Conservation (phyloP, 1,140 invertebrate genomes). For the Coenobita brevimanus region DNA sequence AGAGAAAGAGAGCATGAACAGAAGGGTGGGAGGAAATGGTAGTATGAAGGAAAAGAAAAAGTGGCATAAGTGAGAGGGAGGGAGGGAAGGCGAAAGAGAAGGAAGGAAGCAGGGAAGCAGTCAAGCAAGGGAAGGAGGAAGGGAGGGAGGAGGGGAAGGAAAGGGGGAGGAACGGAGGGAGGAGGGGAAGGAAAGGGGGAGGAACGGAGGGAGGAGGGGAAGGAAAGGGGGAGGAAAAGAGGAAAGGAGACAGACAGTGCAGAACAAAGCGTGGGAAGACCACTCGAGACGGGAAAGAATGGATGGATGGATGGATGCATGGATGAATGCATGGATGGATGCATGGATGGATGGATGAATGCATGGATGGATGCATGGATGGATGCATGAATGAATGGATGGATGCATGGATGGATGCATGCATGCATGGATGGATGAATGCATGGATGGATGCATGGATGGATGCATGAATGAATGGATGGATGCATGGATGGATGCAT, state of each 20-base stretch:
- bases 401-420: too few relatives aligned
- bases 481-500: too few relatives aligned
- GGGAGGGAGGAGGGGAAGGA: not conserved
- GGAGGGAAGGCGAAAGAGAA: not conserved
- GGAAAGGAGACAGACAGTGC: not conserved
- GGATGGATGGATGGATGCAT: too few relatives aligned
- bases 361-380: too few relatives aligned
- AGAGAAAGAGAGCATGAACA: not conserved
- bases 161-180: not conserved
- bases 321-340: too few relatives aligned
- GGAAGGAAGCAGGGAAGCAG: not conserved
- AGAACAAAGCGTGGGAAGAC: not conserved
- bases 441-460: too few relatives aligned
- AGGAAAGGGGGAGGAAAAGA: not conserved
- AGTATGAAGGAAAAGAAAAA: not conserved
- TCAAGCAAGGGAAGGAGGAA: not conserved
- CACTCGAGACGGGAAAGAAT: too few relatives aligned
- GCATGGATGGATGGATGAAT: too few relatives aligned
- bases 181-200: not conserved
- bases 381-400: too few relatives aligned
- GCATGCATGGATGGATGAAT: too few relatives aligned
- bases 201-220: constrained; percentile 2
- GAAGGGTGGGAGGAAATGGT: not conserved
- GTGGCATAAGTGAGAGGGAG: not conserved
- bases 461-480: too few relatives aligned